Evolutionary conservation across 2,113 vertebrate genomes (phyloP), one percentile per base, ranked within the genome.

Genomic region (Tricholaema leucomelas): DNA sequence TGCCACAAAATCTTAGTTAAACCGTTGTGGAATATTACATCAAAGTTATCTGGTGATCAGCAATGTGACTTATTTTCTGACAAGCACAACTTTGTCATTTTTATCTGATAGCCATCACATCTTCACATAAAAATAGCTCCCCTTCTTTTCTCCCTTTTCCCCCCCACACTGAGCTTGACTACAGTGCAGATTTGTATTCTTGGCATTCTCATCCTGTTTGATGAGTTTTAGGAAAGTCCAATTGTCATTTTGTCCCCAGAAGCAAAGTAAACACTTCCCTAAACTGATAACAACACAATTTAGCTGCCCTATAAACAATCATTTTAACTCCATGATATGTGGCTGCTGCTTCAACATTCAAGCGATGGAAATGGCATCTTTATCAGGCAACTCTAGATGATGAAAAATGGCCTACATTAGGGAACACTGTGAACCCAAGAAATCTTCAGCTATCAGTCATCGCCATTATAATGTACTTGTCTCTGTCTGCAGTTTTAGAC

Each of bases 301-400:
- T 95, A 84, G 58, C 92, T 95, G 95, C 69, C 96, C 89, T 91
- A 91, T 96, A 96, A 97, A 84, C 92, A 96, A 91, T 96, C 90
- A 94, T 96, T 97, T 96, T 96, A 96, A 94, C 60, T 91, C 78
- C 60, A 38, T 94, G 92, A 96, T 94, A 93, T 94, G 97, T 97
- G 95, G 79, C 95, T 95, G 76, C 79, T 91, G 84, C 92, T 93
- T 97, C 77, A 81, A 95, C 85, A 94, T 96, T 95, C 96, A 97
- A 96, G 97, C 94, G 95, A 91, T 97, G 95, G 96, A 97, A 97
- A 97, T 96, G 40, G 96, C 93, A 97, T 97, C 91, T 97, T 97
- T 98, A 97, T 96, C 96, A 96, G 83, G 75, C 72, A 38, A 94
- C 77, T 95, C 90, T 93, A 96, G 95, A 96, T 96, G 93, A 96